phyloP scores from a whole-genome alignment of 2,113 vertebrate species.

The Ophiodon elongatus region DNA sequence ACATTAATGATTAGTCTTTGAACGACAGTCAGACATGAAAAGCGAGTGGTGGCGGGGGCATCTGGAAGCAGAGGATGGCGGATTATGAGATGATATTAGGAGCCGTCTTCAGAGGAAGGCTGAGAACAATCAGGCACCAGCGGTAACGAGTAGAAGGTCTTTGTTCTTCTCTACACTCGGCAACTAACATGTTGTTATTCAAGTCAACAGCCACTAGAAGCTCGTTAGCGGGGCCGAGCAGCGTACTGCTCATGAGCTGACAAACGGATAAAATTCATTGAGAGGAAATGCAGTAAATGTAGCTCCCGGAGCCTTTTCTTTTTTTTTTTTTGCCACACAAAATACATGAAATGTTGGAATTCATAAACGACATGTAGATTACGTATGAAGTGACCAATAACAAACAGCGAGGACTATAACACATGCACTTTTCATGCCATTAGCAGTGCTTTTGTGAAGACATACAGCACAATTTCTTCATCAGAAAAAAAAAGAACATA shows the following conservation, averaged over 20 bases:
- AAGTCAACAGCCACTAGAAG: slow-evolving; percentile 78
- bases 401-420: not conserved
- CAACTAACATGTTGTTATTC: slow-evolving; percentile 77
- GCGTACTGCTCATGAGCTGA: slow-evolving; percentile 71
- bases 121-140: slow-evolving; percentile 73
- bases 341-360: slow-evolving; percentile 27
- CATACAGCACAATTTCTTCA: not conserved
- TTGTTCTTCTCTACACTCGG: slow-evolving; percentile 72
- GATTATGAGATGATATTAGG: slow-evolving; percentile 77
- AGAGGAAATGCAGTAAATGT: slow-evolving; percentile 44
- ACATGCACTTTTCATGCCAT: not conserved
- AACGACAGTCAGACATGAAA: slow-evolving; percentile 73
- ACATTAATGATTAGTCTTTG: slow-evolving; percentile 78
- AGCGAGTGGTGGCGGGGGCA: slow-evolving; percentile 66
- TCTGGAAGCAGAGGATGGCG: slow-evolving; percentile 75
- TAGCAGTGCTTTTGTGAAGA: slow-evolving; percentile 10
- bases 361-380: not conserved
- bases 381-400: not conserved
- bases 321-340: slow-evolving; percentile 35
- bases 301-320: slow-evolving; percentile 42
- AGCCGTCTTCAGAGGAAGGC: slow-evolving; percentile 74
- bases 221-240: slow-evolving; percentile 65
- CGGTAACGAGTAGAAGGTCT: slow-evolving; percentile 70
- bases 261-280: slow-evolving; percentile 60
- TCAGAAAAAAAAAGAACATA: not conserved